Percentiles rank a stretch among this genome's conserved stretches.
phyloP scores from a whole-genome alignment of 2,797 vertebrate genomes.

The Enteromius afrohamiltoni region DNA sequence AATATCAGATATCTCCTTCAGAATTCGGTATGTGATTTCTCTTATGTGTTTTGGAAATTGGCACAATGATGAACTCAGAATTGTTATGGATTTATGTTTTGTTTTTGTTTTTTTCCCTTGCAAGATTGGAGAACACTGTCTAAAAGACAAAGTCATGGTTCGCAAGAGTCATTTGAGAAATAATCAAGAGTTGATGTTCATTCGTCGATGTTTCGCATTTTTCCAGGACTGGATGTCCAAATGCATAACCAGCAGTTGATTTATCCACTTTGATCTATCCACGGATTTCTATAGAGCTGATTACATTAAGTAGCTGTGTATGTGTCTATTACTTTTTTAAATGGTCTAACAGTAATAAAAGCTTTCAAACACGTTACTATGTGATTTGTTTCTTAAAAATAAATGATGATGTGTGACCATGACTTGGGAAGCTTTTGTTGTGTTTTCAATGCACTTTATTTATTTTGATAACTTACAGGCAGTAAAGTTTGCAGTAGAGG shows the following conservation, averaged over 20 bases:
- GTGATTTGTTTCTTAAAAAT: conserved; percentile 21
- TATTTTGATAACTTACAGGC: neutral
- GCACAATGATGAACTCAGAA: neutral
- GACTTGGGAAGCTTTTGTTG: neutral
- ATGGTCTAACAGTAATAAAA: neutral
- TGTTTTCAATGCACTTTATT: neutral
- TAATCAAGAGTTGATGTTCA: conserved; percentile 37
- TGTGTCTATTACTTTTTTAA: neutral
- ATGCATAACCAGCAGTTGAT: conserved; percentile 34
- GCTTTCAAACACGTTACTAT: neutral
- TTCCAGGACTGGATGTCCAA: conserved; percentile 50
- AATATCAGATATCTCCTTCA: conserved; percentile 45
- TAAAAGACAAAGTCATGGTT: conserved; percentile 44
- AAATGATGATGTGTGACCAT: conserved; percentile 2
- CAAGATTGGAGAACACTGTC: conserved; percentile 42
- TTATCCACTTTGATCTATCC: neutral
- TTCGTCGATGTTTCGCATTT: conserved; percentile 38
- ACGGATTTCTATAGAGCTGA: neutral
- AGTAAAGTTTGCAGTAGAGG: conserved; percentile 24
- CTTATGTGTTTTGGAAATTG: neutral
- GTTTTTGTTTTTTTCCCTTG: neutral
- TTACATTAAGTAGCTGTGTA: neutral
- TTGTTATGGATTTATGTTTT: neutral
- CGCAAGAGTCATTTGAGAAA: conserved; percentile 21
- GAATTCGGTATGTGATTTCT: neutral